Conservation (phyloP, 2,797 vertebrate species). For the Dallia pectoralis region DNA sequence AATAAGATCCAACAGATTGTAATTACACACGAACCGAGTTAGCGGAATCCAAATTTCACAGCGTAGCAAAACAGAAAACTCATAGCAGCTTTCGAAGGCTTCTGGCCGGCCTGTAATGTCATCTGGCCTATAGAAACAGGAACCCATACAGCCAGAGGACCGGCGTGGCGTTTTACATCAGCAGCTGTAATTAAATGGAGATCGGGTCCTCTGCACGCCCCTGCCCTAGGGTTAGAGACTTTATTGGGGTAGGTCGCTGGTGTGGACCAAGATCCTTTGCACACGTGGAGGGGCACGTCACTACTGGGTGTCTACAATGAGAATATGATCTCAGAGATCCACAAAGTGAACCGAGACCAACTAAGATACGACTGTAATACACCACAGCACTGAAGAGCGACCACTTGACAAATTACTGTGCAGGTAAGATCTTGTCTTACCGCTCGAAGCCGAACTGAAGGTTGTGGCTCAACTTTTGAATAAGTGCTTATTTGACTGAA, state of each 20-base stretch:
- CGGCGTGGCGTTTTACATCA: conserved; percentile 30
- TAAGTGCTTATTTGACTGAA: too few relatives aligned
- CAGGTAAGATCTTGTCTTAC: too few relatives aligned
- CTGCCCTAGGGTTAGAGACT: conserved; percentile 24
- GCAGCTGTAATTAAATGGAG: conserved; percentile 43
- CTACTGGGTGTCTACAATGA: too few relatives aligned
- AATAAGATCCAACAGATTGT: not conserved
- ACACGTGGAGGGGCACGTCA: not conserved
- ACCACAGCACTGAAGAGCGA: too few relatives aligned
- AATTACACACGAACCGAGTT: not conserved
- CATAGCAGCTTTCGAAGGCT: not conserved
- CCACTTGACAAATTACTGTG: too few relatives aligned
- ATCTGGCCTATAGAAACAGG: not conserved
- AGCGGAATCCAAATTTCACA: not conserved
- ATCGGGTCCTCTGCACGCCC: conserved; percentile 26
- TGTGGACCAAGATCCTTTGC: not conserved
- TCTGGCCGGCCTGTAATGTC: conserved; percentile 8
- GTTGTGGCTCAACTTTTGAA: too few relatives aligned
- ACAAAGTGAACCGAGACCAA: too few relatives aligned
- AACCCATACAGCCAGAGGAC: conserved; percentile 33
- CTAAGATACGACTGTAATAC: too few relatives aligned
- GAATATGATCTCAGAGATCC: too few relatives aligned
- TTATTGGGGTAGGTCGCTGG: conserved; percentile 7
- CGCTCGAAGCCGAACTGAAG: too few relatives aligned
- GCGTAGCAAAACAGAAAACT: not conserved